A percentile compares a stretch with the other conserved stretches of the same genome.
phyloP scores from a whole-genome alignment of 2,888 invertebrate species.

The Gisinianus flammeolus region DNA sequence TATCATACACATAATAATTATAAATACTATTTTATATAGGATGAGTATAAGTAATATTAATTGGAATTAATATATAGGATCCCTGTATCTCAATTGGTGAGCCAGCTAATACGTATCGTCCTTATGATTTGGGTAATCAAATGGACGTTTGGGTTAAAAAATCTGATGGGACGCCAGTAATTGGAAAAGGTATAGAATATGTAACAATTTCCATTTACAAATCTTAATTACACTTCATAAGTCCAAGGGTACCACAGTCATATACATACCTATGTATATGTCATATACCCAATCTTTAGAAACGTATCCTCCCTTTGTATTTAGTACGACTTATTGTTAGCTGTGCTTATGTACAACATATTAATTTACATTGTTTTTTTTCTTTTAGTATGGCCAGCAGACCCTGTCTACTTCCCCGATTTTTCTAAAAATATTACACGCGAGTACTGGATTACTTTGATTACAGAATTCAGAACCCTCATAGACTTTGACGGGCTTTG shows the following conservation, averaged over 20 bases:
- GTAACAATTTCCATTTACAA: no score
- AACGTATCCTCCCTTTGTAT: no score
- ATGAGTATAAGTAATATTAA: neutral
- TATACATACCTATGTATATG: no score
- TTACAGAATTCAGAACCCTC: constrained; percentile 50
- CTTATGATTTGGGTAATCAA: constrained; percentile 52
- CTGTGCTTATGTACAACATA: no score
- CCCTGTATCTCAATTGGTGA: constrained; percentile 60
- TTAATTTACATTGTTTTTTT: no score
- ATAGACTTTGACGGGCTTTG: constrained; percentile 57
- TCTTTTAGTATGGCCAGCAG: no score
- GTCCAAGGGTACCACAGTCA: no score
- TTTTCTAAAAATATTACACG: constrained; percentile 50
- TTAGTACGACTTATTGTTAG: no score
- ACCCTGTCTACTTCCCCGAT: constrained; percentile 57
- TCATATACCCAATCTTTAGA: no score
- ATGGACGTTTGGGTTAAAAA: constrained; percentile 57
- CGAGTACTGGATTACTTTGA: constrained; percentile 53
- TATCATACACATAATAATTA: neutral
- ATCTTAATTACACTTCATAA: no score
- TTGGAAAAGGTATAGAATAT: no score
- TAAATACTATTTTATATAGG: no score
- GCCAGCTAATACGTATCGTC: constrained; percentile 59
- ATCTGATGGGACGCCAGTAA: constrained; percentile 46
- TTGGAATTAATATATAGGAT: constrained; percentile 44